Base-by-base conservation (phyloP, 2,888 invertebrate genomes). In the Matsumyia berberina region DNA sequence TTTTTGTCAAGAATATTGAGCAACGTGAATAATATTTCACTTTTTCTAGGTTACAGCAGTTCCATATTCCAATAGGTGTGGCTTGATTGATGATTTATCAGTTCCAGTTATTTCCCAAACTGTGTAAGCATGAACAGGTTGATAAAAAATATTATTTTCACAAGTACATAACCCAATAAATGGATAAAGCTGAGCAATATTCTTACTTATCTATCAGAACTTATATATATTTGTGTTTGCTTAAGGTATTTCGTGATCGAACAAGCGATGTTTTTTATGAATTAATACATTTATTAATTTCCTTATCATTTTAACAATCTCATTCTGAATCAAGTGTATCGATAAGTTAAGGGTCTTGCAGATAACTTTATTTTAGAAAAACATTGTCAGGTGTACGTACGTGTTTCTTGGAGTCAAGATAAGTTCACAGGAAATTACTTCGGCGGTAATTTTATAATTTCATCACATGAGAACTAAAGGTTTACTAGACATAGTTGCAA, bases 181-280 rank as follows among this genome's bases (percentile, higher is more conserved):
- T 44, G 6, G 24, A 42, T 42, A 42, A 31, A 42, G 17, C 35
- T 35, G 2, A 17, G 1, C 8, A 12, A 39, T n/a, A 7, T 9
- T 39, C 42, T 24, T 12, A 72, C 46, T 70, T 46, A 49, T 58
- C 33, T n/a, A 12, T 12, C n/a, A 7, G 12, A 33, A 35, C n/a
- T n/a, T n/a, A n/a, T n/a, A 24, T 58, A 1, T 51, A 5, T 46
- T n/a, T 49, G 3, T 11, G 15, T 12, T 0, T 7, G 17, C 2
- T n/a, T 19, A 11, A 37, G 5, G 11, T 35, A 11, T 17, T 4
- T 17, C 17, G 12, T 11, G 4, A 1, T n/a, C n/a, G n/a, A 19
- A 15, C 39, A 12, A 39, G 12, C 5, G 11, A 35, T 17, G 5
- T 35, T 17, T 17, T 4, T 17, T 33, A 7, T n/a, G 5, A 2